Evolutionary conservation across 2,888 invertebrate genomes (phyloP).

Genomic region (Aleiodes alternator): DNA sequence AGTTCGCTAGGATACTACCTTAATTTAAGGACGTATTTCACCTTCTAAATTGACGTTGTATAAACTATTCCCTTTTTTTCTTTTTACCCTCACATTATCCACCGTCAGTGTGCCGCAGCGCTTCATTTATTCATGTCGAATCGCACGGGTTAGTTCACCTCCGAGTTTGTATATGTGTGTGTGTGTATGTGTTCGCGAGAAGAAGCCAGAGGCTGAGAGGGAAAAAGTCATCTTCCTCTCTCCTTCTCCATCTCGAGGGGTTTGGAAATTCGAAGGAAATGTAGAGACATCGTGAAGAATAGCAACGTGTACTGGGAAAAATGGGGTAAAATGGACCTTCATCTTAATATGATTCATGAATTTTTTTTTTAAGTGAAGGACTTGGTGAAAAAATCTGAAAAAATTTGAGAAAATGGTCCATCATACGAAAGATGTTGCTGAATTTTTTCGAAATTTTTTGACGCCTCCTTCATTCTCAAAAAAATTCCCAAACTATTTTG

Average conservation of each 20-base stretch:
- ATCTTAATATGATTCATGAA: too few relatives aligned
- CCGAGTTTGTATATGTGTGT: constrained; percentile 58
- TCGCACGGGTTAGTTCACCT: constrained; percentile 53
- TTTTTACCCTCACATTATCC: constrained; percentile 28
- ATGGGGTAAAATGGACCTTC: too few relatives aligned
- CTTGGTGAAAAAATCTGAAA: too few relatives aligned
- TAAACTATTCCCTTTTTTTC: constrained; percentile 2
- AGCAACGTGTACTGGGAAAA: constrained; percentile 27
- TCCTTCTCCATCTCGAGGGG: constrained; percentile 46
- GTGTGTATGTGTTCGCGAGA: too few relatives aligned
- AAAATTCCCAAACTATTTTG: too few relatives aligned
- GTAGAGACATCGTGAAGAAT: constrained; percentile 48
- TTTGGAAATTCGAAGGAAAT: constrained; percentile 55
- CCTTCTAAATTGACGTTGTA: background rate
- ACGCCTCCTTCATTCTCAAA: too few relatives aligned
- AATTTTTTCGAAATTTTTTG: too few relatives aligned
- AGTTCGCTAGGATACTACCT: too few relatives aligned
- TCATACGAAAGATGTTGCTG: too few relatives aligned
- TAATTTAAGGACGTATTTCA: background rate
- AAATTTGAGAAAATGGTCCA: too few relatives aligned
- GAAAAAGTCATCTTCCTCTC: constrained; percentile 50
- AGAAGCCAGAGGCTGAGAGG: constrained; percentile 56
- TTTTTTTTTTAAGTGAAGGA: too few relatives aligned
- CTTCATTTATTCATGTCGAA: constrained; percentile 72
- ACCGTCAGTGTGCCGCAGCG: constrained; percentile 56